Conservation (phyloP, 2,888 invertebrate species). For the Drepana falcataria region DNA sequence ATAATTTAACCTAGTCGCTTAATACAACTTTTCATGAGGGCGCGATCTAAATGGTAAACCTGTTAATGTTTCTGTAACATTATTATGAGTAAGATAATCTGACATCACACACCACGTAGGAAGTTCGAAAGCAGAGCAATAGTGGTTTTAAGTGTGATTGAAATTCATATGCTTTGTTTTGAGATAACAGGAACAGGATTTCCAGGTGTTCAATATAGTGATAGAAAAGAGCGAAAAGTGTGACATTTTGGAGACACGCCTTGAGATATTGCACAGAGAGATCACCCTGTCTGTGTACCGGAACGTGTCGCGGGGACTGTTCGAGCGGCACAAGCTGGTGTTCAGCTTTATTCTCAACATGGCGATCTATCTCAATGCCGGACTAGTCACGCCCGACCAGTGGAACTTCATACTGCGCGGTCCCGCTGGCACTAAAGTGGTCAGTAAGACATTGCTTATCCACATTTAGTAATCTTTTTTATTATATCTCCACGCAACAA, state of each 20-base stretch:
- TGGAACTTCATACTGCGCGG: constrained; percentile 91
- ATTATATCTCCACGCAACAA: too few species aligned
- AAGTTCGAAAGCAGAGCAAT: too few species aligned
- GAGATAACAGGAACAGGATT: not conserved
- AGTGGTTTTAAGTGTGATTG: too few species aligned
- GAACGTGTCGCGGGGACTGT: constrained; percentile 93
- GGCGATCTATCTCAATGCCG: constrained; percentile 84
- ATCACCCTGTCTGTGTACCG: constrained; percentile 90
- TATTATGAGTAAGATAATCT: too few species aligned
- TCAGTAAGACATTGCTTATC: constrained; percentile 22
- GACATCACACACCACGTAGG: too few species aligned
- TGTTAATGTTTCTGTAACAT: too few species aligned
- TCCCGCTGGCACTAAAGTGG: constrained; percentile 77
- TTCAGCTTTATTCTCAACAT: constrained; percentile 91
- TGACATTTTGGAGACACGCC: constrained; percentile 81
- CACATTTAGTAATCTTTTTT: too few species aligned
- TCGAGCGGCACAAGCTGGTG: constrained; percentile 93
- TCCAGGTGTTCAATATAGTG: constrained; percentile 87
- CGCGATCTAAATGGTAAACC: too few species aligned
- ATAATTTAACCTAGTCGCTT: too few species aligned
- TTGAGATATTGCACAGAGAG: constrained; percentile 84
- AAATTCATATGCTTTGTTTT: too few species aligned
- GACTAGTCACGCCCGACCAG: constrained; percentile 78
- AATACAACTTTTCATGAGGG: too few species aligned
- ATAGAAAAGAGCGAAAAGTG: constrained; percentile 86